Percentiles rank a stretch among this genome's conserved stretches.
Conservation (phyloP, 2,797 vertebrate genomes). For the Pterois miles region DNA sequence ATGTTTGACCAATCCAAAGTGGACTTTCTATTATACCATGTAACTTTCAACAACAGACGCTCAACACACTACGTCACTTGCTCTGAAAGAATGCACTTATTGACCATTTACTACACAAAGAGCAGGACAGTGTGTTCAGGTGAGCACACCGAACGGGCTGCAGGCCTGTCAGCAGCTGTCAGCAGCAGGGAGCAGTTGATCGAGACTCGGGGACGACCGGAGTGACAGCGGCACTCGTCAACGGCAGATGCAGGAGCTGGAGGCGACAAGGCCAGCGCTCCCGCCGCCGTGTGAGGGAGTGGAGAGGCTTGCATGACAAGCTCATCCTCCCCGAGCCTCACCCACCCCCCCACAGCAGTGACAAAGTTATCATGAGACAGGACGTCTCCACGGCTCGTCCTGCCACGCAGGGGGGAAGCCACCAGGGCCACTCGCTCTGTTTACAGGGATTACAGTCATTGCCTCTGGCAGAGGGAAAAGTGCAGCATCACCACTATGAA, state of each 20-base stretch:
- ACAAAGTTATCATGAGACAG: constrained; percentile 61
- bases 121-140: constrained; percentile 51
- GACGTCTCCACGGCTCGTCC: constrained; percentile 27
- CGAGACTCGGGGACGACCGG: constrained; percentile 26
- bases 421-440: constrained; percentile 27
- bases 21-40: no score
- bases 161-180: constrained; percentile 58
- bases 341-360: constrained; percentile 15
- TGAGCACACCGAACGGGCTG: constrained; percentile 39
- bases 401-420: constrained; percentile 16
- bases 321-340: constrained; percentile 7
- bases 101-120: constrained; percentile 6
- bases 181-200: constrained; percentile 43
- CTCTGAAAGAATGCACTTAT: not conserved
- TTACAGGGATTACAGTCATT: constrained; percentile 45
- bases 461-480: constrained; percentile 32
- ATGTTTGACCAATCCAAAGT: no score
- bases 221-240: constrained; percentile 63
- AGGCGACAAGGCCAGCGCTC: constrained; percentile 58
- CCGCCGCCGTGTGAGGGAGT: constrained; percentile 33
- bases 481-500: constrained; percentile 27
- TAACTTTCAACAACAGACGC: no score
- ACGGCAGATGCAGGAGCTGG: constrained; percentile 33
- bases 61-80: rapidly evolving
- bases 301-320: constrained; percentile 47